Evolutionary conservation across 2,113 vertebrate genomes (phyloP), one percentile per base, ranked within the genome.

Genomic region (Heterotis niloticus): DNA sequence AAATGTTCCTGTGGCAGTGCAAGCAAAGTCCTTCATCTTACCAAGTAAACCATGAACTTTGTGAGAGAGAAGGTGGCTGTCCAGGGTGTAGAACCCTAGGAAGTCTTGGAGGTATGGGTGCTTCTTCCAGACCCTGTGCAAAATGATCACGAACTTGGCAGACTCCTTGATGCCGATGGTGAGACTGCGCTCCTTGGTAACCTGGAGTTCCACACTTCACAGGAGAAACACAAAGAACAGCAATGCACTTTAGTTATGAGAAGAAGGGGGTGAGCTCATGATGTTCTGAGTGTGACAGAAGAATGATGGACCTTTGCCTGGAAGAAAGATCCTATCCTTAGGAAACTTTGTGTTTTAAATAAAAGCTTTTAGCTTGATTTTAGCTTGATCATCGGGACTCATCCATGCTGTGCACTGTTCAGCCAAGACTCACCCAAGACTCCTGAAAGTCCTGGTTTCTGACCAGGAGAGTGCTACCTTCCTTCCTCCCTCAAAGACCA

Each of bases 31-130:
- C 34, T 44, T 44, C 34, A 44, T n/a, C 86, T 57, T 96, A 99
- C 97, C 97, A 85, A 98, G 89, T 10, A 98, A 89, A 57, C 98
- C 98, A 5, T 98, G 95, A 26, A 95, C 95, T 71, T 83, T 85
- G 10, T 54, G 96, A 97, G 67, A 98, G 85, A 62, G 86, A 57
- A 89, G 89, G 82, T 94, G 92, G 77, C 91, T 94, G 81, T 96
- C 93, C 81, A 96, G 1, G 13, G 93, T 95, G 54, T 99, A 99
- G 78, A 99, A 94, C 34, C 97, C 96, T 71, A 99, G 88, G 82
- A 95, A 98, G 84, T 98, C 94, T 76, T 80, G 87, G 82, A 96
- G 94, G 73, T 91, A 85, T 0, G 95, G 95, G 81, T 96, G 93
- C 68, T 94, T 92, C 87, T 90, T 90, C 96, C 95, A 96, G 20